phyloP scores from a whole-genome alignment of 2,888 invertebrate genomes.

The Lacanobia wlatinum region DNA sequence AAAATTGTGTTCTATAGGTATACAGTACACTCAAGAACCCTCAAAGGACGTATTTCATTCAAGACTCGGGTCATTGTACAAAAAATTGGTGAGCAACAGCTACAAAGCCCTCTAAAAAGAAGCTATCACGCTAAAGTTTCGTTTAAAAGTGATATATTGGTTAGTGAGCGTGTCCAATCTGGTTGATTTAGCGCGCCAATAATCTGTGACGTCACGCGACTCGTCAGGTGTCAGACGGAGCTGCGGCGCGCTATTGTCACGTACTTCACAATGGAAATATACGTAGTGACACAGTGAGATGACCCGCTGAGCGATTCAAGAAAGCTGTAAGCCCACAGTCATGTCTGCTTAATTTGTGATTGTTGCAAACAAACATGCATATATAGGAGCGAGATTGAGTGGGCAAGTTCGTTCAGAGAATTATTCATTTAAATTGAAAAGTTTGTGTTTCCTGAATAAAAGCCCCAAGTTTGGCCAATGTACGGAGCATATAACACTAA shows the following conservation, averaged over 20 bases:
- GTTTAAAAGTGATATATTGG: conserved; percentile 77
- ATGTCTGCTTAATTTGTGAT: neutral
- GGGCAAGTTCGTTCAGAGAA: no score
- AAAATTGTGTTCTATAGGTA: neutral
- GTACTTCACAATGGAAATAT: conserved; percentile 70
- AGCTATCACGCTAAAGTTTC: conserved; percentile 59
- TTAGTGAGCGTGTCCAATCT: conserved; percentile 83
- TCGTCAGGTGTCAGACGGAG: conserved; percentile 80
- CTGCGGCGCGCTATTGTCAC: conserved; percentile 76
- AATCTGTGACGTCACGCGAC: conserved; percentile 83
- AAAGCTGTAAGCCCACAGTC: neutral
- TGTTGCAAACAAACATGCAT: neutral
- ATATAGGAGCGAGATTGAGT: no score
- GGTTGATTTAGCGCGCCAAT: conserved; percentile 87
- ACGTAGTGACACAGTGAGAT: conserved; percentile 27
- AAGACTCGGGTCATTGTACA: conserved; percentile 66
- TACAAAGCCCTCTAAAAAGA: conserved; percentile 51
- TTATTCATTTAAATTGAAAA: no score
- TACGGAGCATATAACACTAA: no score
- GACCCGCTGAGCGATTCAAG: neutral
- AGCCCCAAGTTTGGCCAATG: no score
- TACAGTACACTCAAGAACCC: conserved; percentile 16
- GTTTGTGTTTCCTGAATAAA: no score
- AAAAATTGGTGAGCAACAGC: conserved; percentile 67
- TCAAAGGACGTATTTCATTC: conserved; percentile 27